A percentile compares a stretch with the other conserved stretches of the same genome.
Evolutionary conservation across 2,888 invertebrate species (phyloP).

Genomic region (Nesidiocoris tenuis): DNA sequence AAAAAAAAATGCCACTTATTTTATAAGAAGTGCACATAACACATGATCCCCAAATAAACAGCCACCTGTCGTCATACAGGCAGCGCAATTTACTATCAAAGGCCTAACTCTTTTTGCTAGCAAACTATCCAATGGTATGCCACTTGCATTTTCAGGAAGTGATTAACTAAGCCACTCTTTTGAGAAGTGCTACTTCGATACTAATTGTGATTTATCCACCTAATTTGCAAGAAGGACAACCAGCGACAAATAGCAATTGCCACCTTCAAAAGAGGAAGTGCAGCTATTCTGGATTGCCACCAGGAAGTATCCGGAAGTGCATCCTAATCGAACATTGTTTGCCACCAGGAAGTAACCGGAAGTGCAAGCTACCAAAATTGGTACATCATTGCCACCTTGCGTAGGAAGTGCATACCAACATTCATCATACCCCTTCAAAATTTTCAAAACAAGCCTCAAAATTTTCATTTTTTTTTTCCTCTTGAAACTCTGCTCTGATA

Average conservation of each 20-base stretch:
- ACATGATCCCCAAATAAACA: no score
- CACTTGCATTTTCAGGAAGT: not conserved
- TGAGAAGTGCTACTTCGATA: not conserved
- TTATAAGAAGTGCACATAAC: no score
- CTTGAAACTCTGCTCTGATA: not conserved
- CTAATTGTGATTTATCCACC: not conserved
- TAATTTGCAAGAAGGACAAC: not conserved
- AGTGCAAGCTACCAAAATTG: not conserved
- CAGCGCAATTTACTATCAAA: no score
- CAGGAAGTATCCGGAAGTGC: not conserved
- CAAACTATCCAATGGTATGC: not conserved
- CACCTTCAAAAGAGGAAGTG: not conserved
- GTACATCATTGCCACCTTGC: not conserved
- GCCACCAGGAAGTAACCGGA: not conserved
- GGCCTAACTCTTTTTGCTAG: not conserved
- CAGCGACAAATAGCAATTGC: not conserved
- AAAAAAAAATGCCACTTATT: no score
- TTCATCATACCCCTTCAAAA: not conserved
- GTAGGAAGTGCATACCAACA: not conserved
- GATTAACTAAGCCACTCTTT: not conserved
- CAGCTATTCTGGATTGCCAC: not conserved
- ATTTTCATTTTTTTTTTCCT: not conserved
- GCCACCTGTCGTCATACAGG: no score
- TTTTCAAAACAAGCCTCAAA: not conserved
- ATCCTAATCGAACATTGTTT: not conserved